A percentile compares a stretch with the other conserved stretches of the same genome.
phyloP scores from a whole-genome alignment of 1,140 invertebrate species.

The Asbolus verrucosus region DNA sequence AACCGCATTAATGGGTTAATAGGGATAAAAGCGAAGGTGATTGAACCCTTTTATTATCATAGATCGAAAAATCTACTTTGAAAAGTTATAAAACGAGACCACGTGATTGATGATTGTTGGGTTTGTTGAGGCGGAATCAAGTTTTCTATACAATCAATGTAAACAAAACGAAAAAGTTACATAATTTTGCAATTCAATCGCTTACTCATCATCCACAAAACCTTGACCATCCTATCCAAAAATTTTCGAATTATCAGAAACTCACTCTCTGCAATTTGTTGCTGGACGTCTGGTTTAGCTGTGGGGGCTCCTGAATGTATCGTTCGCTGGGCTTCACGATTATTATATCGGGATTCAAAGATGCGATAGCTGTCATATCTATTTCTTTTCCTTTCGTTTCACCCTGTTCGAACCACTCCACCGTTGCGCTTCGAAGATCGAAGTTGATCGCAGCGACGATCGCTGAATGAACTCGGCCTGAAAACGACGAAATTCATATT shows the following conservation, averaged over 20 bases:
- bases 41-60: not conserved
- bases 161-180: slow-evolving; percentile 30
- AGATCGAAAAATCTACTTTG: not conserved
- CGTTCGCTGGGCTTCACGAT: slow-evolving; percentile 57
- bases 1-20: not conserved
- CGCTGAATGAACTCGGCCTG: slow-evolving; percentile 93
- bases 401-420: slow-evolving; percentile 98
- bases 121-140: slow-evolving; percentile 18
- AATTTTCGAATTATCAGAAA: slow-evolving; percentile 22
- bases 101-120: slow-evolving; percentile 25
- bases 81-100: slow-evolving; percentile 28
- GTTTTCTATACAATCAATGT: slow-evolving; percentile 18
- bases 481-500: not conserved
- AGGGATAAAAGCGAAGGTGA: slow-evolving; percentile 6
- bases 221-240: slow-evolving; percentile 23
- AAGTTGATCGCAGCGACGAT: slow-evolving; percentile 93
- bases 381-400: slow-evolving; percentile 99
- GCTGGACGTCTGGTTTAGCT: slow-evolving; percentile 9
- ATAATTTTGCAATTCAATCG: slow-evolving; percentile 22
- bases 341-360: slow-evolving; percentile 85
- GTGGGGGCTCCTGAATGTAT: slow-evolving; percentile 2
- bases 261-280: slow-evolving; percentile 60
- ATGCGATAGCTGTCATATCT: slow-evolving; percentile 89
- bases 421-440: slow-evolving; percentile 89
- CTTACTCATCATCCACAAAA: slow-evolving; percentile 17